A percentile compares a stretch with the other conserved stretches of the same genome.
phyloP scores from a whole-genome alignment of 2,113 vertebrate species.

The Mastomys natalensis region DNA sequence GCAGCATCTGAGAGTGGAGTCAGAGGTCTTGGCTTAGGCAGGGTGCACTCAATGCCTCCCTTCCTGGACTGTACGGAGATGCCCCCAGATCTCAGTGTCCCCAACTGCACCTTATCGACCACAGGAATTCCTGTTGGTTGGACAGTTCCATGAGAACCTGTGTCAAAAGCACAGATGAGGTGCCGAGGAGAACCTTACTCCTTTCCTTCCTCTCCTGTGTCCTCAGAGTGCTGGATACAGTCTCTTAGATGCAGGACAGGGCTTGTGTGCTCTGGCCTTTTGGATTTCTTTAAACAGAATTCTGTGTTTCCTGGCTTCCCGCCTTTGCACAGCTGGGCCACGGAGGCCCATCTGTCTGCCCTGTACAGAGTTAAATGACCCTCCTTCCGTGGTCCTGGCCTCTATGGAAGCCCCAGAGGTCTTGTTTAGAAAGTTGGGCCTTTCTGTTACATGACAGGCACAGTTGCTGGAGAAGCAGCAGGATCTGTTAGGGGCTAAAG shows the following conservation, averaged over 20 bases:
- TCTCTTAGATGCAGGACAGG: background rate
- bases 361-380: background rate
- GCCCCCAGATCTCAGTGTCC: background rate
- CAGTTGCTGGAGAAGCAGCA: background rate
- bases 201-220: accelerated
- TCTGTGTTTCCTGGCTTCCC: background rate
- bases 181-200: background rate
- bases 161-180: background rate
- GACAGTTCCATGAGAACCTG: background rate
- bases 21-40: accelerated
- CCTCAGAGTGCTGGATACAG: background rate
- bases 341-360: background rate
- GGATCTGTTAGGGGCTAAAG: background rate
- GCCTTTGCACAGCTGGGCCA: background rate
- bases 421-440: background rate
- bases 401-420: background rate
- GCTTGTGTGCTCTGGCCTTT: background rate
- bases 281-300: no score
- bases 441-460: background rate
- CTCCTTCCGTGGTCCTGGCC: background rate
- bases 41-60: no score
- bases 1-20: background rate
- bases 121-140: background rate
- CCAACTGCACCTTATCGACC: no score
- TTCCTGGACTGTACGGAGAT: background rate